Evolutionary conservation across 2,888 invertebrate species (phyloP).

Genomic region (Zelleria hepariella): DNA sequence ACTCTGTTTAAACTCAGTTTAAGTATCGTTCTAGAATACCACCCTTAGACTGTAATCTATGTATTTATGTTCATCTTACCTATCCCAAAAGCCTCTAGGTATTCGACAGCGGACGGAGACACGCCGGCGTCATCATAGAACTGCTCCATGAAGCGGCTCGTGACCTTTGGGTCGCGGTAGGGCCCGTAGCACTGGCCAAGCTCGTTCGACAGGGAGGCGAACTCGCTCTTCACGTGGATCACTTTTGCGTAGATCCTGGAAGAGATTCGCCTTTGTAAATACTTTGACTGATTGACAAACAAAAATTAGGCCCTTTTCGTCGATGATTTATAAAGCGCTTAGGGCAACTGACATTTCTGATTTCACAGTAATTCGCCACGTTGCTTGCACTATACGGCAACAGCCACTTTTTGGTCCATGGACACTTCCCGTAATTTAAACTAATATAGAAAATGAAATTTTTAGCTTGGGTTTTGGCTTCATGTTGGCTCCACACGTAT

Average conservation of each 20-base stretch:
- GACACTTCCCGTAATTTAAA: too few species aligned
- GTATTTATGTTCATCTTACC: conserved; percentile 48
- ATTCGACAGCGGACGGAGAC: conserved; percentile 77
- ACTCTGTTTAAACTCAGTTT: too few species aligned
- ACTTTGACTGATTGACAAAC: background rate
- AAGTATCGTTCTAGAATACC: too few species aligned
- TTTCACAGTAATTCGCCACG: too few species aligned
- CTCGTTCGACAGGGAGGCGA: conserved; percentile 50
- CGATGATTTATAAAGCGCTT: too few species aligned
- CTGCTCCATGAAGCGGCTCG: conserved; percentile 60
- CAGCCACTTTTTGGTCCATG: too few species aligned
- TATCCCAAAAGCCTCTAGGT: conserved; percentile 88
- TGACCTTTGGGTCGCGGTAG: conserved; percentile 61
- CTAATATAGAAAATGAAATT: too few species aligned
- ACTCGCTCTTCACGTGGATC: conserved; percentile 79
- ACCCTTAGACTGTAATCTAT: background rate
- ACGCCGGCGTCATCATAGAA: conserved; percentile 76
- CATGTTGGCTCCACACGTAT: too few species aligned
- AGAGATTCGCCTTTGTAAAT: background rate
- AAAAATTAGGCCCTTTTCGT: too few species aligned
- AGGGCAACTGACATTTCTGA: too few species aligned
- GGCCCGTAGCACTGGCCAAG: conserved; percentile 65
- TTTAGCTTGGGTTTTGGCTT: too few species aligned
- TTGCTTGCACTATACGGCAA: too few species aligned
- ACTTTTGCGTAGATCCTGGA: conserved; percentile 74